Percentiles rank a stretch among this genome's conserved stretches.
phyloP scores from a whole-genome alignment of 2,113 vertebrate species.

The Tupaia tana region DNA sequence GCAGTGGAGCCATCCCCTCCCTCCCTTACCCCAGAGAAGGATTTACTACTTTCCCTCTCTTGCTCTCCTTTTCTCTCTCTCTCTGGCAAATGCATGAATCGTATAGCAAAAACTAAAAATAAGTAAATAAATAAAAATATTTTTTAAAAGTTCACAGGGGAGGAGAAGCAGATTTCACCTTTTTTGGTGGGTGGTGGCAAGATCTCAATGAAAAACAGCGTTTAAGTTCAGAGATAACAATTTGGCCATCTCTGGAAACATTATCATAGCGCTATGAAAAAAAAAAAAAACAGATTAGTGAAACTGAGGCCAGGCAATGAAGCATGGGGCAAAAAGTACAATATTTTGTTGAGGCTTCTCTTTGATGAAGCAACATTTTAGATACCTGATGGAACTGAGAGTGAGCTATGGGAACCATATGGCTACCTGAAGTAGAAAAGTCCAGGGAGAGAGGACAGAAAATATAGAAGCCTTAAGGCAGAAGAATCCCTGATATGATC shows the following conservation, averaged over 20 bases:
- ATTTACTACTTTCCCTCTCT: too few species aligned
- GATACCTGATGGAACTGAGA: conserved; percentile 10
- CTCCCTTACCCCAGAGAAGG: too few species aligned
- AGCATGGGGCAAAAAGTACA: background rate
- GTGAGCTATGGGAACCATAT: background rate
- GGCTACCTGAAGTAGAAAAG: background rate
- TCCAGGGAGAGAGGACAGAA: background rate
- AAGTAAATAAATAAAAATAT: too few species aligned
- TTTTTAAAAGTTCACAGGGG: background rate
- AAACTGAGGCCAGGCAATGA: background rate
- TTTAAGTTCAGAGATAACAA: background rate
- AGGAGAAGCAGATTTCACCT: background rate
- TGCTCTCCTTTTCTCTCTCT: too few species aligned
- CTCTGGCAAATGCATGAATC: too few species aligned
- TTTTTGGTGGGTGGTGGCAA: background rate
- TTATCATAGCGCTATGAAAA: background rate
- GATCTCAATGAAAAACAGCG: background rate
- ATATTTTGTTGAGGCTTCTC: background rate
- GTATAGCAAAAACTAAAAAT: too few species aligned
- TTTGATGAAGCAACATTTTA: background rate
- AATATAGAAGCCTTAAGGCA: background rate
- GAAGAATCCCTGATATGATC: background rate
- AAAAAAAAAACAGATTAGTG: background rate
- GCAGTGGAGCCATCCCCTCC: too few species aligned
- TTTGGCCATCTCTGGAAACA: background rate